Conservation (phyloP, 2,113 vertebrate species). For the Gallinago paraguaiae region DNA sequence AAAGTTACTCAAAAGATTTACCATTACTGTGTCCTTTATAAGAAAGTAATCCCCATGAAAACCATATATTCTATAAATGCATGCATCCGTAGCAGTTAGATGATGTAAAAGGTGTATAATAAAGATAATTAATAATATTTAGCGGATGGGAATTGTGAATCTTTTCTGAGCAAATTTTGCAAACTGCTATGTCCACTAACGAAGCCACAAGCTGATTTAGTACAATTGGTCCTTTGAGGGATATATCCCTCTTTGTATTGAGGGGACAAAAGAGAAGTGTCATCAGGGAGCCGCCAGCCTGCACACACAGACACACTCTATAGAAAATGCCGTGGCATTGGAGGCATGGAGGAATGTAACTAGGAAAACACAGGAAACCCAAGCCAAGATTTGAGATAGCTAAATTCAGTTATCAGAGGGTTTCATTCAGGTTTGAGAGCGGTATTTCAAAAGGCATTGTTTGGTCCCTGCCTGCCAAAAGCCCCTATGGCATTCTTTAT, state of each 20-base stretch:
- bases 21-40: not conserved
- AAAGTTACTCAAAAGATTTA: not conserved
- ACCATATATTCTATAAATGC: not conserved
- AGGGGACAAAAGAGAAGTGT: constrained; percentile 43
- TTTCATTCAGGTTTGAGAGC: constrained; percentile 22
- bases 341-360: constrained; percentile 24
- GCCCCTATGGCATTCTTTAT: constrained; percentile 24
- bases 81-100: not conserved
- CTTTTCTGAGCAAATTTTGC: constrained; percentile 21
- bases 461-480: constrained; percentile 18
- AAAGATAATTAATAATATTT: not conserved
- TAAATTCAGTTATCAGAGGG: not conserved
- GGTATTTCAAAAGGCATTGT: constrained; percentile 1
- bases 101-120: not conserved
- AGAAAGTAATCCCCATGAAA: not conserved
- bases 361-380: constrained; percentile 44
- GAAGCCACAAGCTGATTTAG: constrained; percentile 26
- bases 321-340: constrained; percentile 19
- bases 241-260: constrained; percentile 42
- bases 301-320: constrained; percentile 11
- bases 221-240: constrained; percentile 38
- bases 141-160: not conserved
- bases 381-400: constrained; percentile 25
- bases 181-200: not conserved
- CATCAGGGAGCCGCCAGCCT: not conserved